phyloP scores from a whole-genome alignment of 2,113 vertebrate species.

The Hydrochoerus hydrochaeris region DNA sequence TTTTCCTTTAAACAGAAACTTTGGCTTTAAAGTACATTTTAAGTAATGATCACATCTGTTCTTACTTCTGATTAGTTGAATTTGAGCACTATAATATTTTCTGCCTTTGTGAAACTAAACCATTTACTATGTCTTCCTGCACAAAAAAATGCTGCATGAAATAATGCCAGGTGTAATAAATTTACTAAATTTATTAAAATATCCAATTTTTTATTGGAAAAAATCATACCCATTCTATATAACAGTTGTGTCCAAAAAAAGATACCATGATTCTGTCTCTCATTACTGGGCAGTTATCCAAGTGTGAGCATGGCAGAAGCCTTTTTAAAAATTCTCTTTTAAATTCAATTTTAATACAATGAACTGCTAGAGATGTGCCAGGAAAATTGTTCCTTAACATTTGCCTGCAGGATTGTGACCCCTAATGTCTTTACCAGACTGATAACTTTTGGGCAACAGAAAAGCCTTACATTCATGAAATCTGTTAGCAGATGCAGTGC shows the following conservation, averaged over 20 bases:
- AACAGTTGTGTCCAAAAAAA: background rate
- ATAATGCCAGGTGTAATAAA: background rate
- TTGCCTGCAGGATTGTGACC: conserved; percentile 69
- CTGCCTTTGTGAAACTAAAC: background rate
- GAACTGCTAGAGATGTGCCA: background rate
- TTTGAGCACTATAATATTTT: background rate
- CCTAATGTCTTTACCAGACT: conserved; percentile 68
- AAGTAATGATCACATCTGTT: background rate
- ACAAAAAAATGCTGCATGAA: background rate
- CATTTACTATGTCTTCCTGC: background rate
- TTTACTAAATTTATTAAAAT: conserved; percentile 29
- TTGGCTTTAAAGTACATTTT: background rate
- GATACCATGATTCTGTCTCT: conserved; percentile 4
- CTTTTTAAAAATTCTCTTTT: conserved; percentile 49
- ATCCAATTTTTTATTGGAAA: background rate
- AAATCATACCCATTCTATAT: background rate
- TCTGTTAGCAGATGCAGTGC: conserved; percentile 67
- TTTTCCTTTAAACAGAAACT: background rate
- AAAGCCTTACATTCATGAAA: conserved; percentile 51
- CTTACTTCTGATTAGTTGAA: background rate
- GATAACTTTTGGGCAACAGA: conserved; percentile 75
- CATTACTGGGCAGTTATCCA: conserved; percentile 56
- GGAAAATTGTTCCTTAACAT: conserved; percentile 62
- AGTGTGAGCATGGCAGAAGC: background rate
- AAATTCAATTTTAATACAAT: conserved; percentile 64